Evolutionary conservation across 2,888 invertebrate genomes (phyloP).

Genomic region (Altica lythri): DNA sequence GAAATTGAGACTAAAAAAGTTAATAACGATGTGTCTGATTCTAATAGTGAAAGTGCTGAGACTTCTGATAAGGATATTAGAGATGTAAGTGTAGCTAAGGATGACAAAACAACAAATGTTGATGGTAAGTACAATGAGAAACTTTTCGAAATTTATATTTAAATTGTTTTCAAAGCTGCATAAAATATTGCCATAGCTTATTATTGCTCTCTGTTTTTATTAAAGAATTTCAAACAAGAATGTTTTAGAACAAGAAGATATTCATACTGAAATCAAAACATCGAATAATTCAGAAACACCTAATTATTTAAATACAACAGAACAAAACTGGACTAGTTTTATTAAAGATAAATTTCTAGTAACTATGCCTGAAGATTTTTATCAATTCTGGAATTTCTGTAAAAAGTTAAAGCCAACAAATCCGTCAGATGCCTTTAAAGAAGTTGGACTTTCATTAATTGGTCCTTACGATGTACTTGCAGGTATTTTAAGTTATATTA

Average conservation of each 20-base stretch:
- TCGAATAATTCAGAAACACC: not conserved
- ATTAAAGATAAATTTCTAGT: constrained; percentile 78
- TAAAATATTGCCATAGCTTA: constrained; percentile 19
- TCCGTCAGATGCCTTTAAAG: constrained; percentile 67
- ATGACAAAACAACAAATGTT: no score
- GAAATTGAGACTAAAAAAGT: constrained; percentile 10
- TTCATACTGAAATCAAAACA: not conserved
- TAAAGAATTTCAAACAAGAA: no score
- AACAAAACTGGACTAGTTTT: constrained; percentile 46
- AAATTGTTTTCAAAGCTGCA: no score
- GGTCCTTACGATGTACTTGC: constrained; percentile 87
- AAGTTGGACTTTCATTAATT: constrained; percentile 73
- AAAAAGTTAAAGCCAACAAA: constrained; percentile 61
- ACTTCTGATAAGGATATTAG: no score
- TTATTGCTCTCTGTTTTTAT: no score
- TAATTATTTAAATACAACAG: not conserved
- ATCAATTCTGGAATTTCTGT: constrained; percentile 80
- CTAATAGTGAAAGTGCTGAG: constrained; percentile 35
- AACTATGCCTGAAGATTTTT: constrained; percentile 91
- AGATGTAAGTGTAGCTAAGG: no score
- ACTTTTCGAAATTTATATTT: no score
- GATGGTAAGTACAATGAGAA: no score
- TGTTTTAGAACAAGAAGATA: constrained; percentile 13
- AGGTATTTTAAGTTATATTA: constrained; percentile 49
- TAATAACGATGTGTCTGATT: constrained; percentile 39